Conservation (phyloP, 2,797 vertebrate species). For the Tapirus indicus region DNA sequence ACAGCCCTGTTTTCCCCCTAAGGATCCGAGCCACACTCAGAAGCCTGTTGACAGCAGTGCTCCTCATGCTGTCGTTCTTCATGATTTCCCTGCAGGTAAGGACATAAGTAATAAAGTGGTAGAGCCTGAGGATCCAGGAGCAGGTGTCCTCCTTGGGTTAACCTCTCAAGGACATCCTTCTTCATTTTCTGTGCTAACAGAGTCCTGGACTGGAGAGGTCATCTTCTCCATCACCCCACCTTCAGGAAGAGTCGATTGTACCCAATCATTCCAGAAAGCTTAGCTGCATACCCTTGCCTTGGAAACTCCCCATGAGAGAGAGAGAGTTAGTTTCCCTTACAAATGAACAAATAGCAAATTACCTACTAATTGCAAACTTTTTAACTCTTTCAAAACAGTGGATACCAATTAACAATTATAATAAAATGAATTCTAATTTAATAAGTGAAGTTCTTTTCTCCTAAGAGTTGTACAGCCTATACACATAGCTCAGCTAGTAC, state of each 20-base stretch:
- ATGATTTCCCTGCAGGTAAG: constrained; percentile 93
- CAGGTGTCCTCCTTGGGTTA: background rate
- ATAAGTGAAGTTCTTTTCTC: constrained; percentile 53
- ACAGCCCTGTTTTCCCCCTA: constrained; percentile 72
- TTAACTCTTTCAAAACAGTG: constrained; percentile 37
- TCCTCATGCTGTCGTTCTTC: constrained; percentile 91
- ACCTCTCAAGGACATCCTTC: background rate
- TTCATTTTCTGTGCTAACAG: background rate
- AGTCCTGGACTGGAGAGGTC: background rate
- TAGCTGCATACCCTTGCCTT: background rate
- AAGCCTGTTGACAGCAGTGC: constrained; percentile 80
- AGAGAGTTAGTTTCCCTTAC: background rate
- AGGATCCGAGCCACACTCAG: constrained; percentile 83
- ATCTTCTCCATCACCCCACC: background rate
- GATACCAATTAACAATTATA: background rate
- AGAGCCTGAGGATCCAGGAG: background rate
- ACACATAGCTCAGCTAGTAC: background rate
- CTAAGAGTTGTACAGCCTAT: background rate
- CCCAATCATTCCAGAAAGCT: background rate
- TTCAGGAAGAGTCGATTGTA: background rate
- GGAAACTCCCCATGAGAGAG: background rate
- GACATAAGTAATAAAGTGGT: background rate
- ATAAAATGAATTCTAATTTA: constrained; percentile 49
- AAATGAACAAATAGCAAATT: background rate
- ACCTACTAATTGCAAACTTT: background rate